Percentiles rank a stretch among this genome's conserved stretches.
Evolutionary conservation across 2,113 vertebrate genomes (phyloP).

Genomic region (Pteronura brasiliensis): DNA sequence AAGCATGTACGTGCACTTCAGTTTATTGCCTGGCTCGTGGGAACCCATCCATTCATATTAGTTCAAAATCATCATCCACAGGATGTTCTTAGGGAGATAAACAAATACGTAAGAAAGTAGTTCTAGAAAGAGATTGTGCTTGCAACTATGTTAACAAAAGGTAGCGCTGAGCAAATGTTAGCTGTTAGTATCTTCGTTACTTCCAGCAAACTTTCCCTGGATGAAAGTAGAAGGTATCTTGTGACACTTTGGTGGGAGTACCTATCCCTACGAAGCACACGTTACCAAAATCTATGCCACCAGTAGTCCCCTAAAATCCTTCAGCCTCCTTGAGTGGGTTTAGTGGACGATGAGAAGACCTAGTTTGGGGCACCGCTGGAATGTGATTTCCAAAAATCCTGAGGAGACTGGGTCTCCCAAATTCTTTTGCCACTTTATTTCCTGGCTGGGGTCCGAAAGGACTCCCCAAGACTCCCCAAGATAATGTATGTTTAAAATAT

Average conservation of each 20-base stretch:
- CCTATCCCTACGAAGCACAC: not conserved
- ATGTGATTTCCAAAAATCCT: not conserved
- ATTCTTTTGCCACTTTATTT: not conserved
- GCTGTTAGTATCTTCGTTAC: not conserved
- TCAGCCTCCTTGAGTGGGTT: not conserved
- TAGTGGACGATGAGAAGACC: not conserved
- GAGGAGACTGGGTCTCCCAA: not conserved
- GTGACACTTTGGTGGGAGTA: not conserved
- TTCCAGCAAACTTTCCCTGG: not conserved
- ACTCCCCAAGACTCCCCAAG: not conserved
- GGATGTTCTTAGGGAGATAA: not conserved
- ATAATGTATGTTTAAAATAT: not conserved
- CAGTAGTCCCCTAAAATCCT: not conserved
- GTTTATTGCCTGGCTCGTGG: not conserved
- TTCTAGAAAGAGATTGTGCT: not conserved
- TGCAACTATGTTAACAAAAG: not conserved
- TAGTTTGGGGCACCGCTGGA: not conserved
- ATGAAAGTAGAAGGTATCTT: not conserved
- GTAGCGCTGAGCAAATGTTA: not conserved
- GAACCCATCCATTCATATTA: not conserved
- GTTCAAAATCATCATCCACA: not conserved
- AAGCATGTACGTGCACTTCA: not conserved
- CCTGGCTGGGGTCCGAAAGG: not conserved
- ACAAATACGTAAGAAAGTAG: not conserved
- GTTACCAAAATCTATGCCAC: not conserved